A percentile compares a stretch with the other conserved stretches of the same genome.
phyloP scores from a whole-genome alignment of 2,888 invertebrate species.

The Drosophila austrosaltans region DNA sequence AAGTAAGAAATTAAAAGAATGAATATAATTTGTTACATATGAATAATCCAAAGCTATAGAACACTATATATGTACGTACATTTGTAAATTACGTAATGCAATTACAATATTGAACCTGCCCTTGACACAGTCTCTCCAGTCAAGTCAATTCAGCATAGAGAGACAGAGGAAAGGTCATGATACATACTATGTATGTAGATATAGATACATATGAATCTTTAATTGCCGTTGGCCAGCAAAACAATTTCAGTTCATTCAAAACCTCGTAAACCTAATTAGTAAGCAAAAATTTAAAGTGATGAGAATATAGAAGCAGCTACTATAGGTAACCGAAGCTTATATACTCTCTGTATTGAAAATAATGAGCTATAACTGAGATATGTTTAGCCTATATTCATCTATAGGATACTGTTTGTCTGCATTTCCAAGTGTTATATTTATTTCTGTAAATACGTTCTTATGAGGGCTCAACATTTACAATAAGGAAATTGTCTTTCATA shows the following conservation, averaged over 20 bases:
- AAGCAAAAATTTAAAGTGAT: constrained; percentile 28
- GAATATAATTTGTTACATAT: constrained; percentile 20
- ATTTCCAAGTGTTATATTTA: neutral
- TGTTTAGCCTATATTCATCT: neutral
- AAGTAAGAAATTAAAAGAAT: constrained; percentile 38
- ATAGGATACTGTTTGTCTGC: neutral
- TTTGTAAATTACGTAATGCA: constrained; percentile 62
- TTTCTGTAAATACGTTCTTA: neutral
- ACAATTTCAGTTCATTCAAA: constrained; percentile 72
- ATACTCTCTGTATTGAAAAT: neutral
- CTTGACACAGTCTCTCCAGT: constrained; percentile 65
- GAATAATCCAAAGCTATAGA: constrained; percentile 19
- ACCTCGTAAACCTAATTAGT: constrained; percentile 67
- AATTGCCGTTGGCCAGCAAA: constrained; percentile 60
- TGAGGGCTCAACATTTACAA: neutral
- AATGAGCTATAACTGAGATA: too few relatives aligned
- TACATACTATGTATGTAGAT: neutral
- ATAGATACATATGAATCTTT: constrained; percentile 23
- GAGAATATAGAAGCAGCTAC: neutral
- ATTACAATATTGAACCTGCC: constrained; percentile 63
- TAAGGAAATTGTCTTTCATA: constrained; percentile 12
- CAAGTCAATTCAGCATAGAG: neutral
- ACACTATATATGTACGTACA: neutral
- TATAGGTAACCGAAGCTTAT: neutral
- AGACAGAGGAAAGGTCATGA: constrained; percentile 4